A percentile compares a stretch with the other conserved stretches of the same genome.
These are phyloP conservation scores for Mythimna albipuncta DNA, from an alignment of 2,888 invertebrate genomes.

Conservation along the genomic window DNA sequence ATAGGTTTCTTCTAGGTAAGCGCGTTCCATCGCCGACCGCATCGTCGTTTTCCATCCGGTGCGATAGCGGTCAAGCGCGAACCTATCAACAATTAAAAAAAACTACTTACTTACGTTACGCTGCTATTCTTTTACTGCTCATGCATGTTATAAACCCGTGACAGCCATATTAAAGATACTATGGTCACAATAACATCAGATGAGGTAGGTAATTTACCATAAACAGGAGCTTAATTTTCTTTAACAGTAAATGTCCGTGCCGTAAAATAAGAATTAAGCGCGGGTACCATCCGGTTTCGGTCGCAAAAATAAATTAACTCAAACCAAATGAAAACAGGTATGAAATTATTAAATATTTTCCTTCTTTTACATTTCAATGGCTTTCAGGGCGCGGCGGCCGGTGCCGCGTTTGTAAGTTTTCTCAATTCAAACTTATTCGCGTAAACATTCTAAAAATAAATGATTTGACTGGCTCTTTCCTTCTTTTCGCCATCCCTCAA, in stretches of 20 bases:
- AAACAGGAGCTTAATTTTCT: neutral
- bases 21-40: too few relatives aligned
- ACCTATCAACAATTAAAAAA: too few relatives aligned
- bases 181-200: too few relatives aligned
- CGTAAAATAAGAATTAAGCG: neutral
- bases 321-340: constrained; percentile 8
- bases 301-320: constrained; percentile 12
- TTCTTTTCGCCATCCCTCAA: neutral
- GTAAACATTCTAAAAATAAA: constrained; percentile 16
- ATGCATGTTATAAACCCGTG: neutral
- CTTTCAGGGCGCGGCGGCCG: constrained; percentile 5
- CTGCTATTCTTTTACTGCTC: neutral
- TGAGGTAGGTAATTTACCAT: neutral
- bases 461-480: neutral
- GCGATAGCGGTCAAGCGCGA: too few relatives aligned
- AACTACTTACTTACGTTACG: neutral
- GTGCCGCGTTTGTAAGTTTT: constrained; percentile 9
- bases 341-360: constrained; percentile 11
- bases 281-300: neutral
- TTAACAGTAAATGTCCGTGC: neutral
- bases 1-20: too few relatives aligned
- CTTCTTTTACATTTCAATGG: constrained; percentile 17
- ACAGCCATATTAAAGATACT: neutral
- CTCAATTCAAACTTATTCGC: constrained; percentile 9
- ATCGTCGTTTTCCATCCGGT: too few relatives aligned